phyloP scores from a whole-genome alignment of 2,113 vertebrate species.

The Terrapene triunguis region DNA sequence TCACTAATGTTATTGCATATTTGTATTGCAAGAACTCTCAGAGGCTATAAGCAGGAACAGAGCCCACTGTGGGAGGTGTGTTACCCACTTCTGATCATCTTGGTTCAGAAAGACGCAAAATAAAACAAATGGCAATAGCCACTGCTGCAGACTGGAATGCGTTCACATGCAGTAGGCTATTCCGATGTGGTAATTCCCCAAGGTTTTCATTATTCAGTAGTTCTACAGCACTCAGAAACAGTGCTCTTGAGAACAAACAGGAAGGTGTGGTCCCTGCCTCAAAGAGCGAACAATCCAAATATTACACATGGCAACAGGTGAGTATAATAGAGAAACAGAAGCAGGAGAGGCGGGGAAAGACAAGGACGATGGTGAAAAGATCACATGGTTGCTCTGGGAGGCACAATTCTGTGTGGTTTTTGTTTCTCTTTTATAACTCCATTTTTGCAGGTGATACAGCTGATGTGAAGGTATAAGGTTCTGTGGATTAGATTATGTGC shows the following conservation, averaged over 20 bases:
- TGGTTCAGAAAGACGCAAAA: rapidly evolving
- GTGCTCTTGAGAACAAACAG: background rate
- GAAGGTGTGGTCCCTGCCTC: background rate
- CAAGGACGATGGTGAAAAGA: background rate
- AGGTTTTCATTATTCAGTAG: background rate
- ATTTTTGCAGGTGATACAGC: background rate
- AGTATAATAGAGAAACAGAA: background rate
- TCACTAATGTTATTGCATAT: background rate
- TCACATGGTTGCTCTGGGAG: rapidly evolving
- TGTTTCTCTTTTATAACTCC: rapidly evolving
- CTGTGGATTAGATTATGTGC: background rate
- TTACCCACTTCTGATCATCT: background rate
- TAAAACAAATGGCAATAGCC: background rate
- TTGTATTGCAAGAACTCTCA: rapidly evolving
- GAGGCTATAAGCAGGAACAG: background rate
- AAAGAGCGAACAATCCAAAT: background rate
- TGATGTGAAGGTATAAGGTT: background rate
- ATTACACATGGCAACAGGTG: rapidly evolving
- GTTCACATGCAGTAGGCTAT: background rate
- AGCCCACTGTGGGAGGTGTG: rapidly evolving
- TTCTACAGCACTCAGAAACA: background rate
- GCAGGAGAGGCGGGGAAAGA: background rate
- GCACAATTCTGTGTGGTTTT: background rate
- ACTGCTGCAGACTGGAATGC: background rate
- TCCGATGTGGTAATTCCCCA: background rate